phyloP scores from a whole-genome alignment of 2,113 vertebrate genomes.

The Tenebrosternarchus preto region DNA sequence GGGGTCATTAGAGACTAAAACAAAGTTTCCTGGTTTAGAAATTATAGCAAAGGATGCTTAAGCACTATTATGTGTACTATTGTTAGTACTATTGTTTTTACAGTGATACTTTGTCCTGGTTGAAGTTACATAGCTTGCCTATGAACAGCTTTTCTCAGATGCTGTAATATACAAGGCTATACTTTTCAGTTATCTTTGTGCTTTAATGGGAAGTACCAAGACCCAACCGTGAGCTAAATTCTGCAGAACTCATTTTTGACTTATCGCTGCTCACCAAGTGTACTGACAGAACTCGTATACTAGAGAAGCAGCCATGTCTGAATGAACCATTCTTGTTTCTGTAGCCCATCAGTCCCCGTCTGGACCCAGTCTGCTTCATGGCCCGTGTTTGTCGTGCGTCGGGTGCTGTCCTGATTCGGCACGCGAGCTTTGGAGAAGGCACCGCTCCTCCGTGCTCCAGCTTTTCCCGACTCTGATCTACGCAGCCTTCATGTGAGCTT shows the following conservation, averaged over 20 bases:
- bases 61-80: background rate
- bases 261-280: background rate
- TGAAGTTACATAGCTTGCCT: too few relatives aligned
- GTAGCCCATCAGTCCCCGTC: background rate
- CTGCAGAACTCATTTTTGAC: background rate
- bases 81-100: background rate
- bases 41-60: background rate
- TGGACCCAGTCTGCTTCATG: conserved; percentile 12
- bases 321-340: background rate
- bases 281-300: background rate
- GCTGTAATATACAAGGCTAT: background rate
- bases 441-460: background rate
- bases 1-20: too few relatives aligned
- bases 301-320: background rate
- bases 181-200: background rate
- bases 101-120: background rate
- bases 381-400: conserved; percentile 24
- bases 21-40: background rate
- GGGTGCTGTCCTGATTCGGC: conserved; percentile 22
- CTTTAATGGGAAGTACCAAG: background rate
- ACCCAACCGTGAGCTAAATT: background rate
- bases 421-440: conserved; percentile 31
- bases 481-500: conserved; percentile 35
- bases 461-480: conserved; percentile 30
- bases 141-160: too few relatives aligned